Evolutionary conservation across 1,140 invertebrate species (phyloP), one percentile per base, ranked within the genome.

Genomic region (Dinothrombium tinctorium): DNA sequence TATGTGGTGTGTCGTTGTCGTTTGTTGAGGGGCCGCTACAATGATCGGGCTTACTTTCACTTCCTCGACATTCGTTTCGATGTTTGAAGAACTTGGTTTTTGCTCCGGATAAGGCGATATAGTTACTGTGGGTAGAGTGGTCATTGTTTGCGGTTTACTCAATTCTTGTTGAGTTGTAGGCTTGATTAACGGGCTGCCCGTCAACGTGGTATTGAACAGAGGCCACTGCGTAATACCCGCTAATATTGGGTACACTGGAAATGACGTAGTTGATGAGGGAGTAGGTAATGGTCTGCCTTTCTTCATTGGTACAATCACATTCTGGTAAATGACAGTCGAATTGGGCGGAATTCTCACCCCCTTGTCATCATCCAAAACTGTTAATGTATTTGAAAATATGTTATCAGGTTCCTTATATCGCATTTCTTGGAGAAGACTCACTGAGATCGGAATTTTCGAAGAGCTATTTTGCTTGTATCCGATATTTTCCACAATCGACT

Each of bases 241-340:
- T 7, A 45, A 7, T 12, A 42, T 26, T 17, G 39, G 33, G 22
- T 43, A 38, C 12, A 37, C 21, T 14, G 44, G 44, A 45, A 21
- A 43, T 14, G 26, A 24, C 14, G 44, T 45, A 3, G 44, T 45
- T 20, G 32, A 12, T 4, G 33, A 19, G 22, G 14, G 22, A 7
- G 9, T 24, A 9, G 44, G 44, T 33, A 33, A 37, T 11, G 44
- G 44, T 37, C 44, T 39, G 23, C 44, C 44, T 25, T 32, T 25
- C 33, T 43, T 43, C 17, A 35, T 35, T n/a, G 44, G 40, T n/a
- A 45, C 44, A 2, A 45, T 11, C 15, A 45, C 12, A 38, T 45
- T 45, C 19, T 43, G 33, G 26, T 45, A 40, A 3, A 45, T 28
- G 6, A 45, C 42, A 3, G 44, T 44, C 2, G 44, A 36, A 33